Evolutionary conservation across 1,140 invertebrate species (phyloP), one percentile per base, ranked within the genome.

Genomic region (Tetramorium simillimum): DNA sequence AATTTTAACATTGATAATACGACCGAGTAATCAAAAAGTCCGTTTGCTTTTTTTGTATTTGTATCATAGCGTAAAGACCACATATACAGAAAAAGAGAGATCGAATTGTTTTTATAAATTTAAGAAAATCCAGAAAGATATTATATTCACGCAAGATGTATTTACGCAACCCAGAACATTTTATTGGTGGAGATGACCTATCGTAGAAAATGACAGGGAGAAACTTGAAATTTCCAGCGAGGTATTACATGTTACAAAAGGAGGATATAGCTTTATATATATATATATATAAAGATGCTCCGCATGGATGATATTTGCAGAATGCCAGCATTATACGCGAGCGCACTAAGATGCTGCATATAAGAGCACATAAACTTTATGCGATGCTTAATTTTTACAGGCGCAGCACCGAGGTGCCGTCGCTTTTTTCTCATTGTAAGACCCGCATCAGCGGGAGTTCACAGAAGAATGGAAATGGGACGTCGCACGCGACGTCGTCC

Each of bases 401-500:
- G 18, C 16, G 5, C 18, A 37, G 10, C 18, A 37, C 46, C n/a
- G n/a, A 46, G 21, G 33, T 33, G 33, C 40, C 40, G 16, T n/a
- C 37, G 21, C 5, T 58, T 58, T 43, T 73, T 84, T 24, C 28
- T 49, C 70, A 88, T 12, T 76, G 60, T 16, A 91, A 81, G 63
- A 63, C 77, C 28, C 88, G 88, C 58, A 93, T 81, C 70, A 51
- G 70, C 9, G 93, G 89, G 14, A 94, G 77, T 86, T 95, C 94
- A 62, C 94, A 95, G 67, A 95, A 92, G 78, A 95, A 95, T 4
- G 93, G 91, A 67, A 94, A 93, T 2, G 91, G 86, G 10, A 89
- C 72, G 12, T 93, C 89, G 82, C 95, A 95, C 24, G 87, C 90
- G 7, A 95, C 91, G 43, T 95, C 95, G 72, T 94, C 94, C 51